These are phyloP conservation scores for Oryzias curvinotus DNA, from an alignment of 2,113 vertebrate species.

Conservation along the genomic window DNA sequence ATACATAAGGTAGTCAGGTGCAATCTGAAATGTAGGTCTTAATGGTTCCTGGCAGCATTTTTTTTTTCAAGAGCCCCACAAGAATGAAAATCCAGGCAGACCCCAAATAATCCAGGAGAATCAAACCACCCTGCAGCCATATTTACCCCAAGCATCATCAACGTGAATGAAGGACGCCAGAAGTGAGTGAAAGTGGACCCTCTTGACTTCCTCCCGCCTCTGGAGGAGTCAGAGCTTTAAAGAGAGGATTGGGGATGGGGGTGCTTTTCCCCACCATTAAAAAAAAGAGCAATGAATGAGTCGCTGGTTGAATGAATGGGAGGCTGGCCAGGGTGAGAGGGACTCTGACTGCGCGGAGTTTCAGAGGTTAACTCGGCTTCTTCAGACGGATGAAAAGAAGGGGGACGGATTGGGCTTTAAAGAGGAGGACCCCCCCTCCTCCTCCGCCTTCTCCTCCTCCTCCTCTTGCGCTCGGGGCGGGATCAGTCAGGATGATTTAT, in stretches of 20 bases:
- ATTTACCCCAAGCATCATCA: neutral
- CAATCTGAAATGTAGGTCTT: too few species aligned
- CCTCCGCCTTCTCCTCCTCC: too few species aligned
- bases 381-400: slow-evolving; percentile 75
- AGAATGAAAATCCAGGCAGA: too few species aligned
- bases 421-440: too few species aligned
- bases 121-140: neutral
- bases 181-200: slow-evolving; percentile 61
- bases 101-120: neutral
- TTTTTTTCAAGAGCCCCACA: neutral
- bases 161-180: slow-evolving; percentile 17
- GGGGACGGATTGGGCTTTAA: neutral
- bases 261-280: slow-evolving; percentile 63
- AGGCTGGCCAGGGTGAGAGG: slow-evolving; percentile 60
- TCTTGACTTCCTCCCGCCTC: slow-evolving; percentile 71
- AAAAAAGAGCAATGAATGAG: slow-evolving; percentile 79
- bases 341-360: slow-evolving; percentile 66
- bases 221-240: slow-evolving; percentile 52
- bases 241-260: slow-evolving; percentile 32
- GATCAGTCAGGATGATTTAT: slow-evolving; percentile 79
- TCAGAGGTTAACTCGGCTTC: slow-evolving; percentile 79
- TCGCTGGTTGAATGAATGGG: slow-evolving; percentile 70
- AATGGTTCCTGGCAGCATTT: too few species aligned
- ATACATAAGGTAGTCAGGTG: too few species aligned
- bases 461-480: slow-evolving; percentile 70